Evolutionary conservation across 1,140 invertebrate species (phyloP), one percentile per base, ranked within the genome.

Genomic region (Drosophila sp.): DNA sequence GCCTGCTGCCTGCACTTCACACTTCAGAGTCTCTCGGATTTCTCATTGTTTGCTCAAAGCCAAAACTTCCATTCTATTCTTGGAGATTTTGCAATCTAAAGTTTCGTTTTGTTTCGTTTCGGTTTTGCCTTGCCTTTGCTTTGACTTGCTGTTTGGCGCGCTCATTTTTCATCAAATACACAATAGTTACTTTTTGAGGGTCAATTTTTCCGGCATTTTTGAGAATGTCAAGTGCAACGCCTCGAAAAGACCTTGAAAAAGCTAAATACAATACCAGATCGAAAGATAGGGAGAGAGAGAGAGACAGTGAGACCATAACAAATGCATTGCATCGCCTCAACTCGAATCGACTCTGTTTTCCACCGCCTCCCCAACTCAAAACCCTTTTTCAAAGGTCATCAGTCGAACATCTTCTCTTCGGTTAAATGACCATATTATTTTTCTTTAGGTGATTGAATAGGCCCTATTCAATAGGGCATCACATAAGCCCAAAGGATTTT

Each of bases 1-100:
- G 61, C 61, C 44, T 44, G 40, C 35, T 44, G 40, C 35, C 80
- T 65, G 23, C 44, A 84, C 80, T 83, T 70, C 63, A 80, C 70
- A 77, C 70, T 60, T 50, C 50, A 55, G 35, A 58, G 23, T 60
- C 55, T 57, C 25, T 30, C 40, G 17, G 58, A 55, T 73, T 62
- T 62, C 35, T 66, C 40, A 50, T 25, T 63, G 54, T 69, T 67
- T 63, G 55, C 62, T 77, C 66, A 70, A 74, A 77, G 71, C 67
- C 69, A 76, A 50, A 50, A 66, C 70, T 70, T 70, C 66, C 74
- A 77, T 77, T 83, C 76, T 87, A 86, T 87, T 86, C 79, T 86
- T 58, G 50, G 54, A 54, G 65, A 79, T 86, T 83, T 89, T 65
- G 84, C 84, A 76, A 80, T 69, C 71, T 65, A 30, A 82, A 76